A percentile compares a stretch with the other conserved stretches of the same genome.
Evolutionary conservation across 2,113 vertebrate species (phyloP).

Genomic region (Cyprinodon tularosa): DNA sequence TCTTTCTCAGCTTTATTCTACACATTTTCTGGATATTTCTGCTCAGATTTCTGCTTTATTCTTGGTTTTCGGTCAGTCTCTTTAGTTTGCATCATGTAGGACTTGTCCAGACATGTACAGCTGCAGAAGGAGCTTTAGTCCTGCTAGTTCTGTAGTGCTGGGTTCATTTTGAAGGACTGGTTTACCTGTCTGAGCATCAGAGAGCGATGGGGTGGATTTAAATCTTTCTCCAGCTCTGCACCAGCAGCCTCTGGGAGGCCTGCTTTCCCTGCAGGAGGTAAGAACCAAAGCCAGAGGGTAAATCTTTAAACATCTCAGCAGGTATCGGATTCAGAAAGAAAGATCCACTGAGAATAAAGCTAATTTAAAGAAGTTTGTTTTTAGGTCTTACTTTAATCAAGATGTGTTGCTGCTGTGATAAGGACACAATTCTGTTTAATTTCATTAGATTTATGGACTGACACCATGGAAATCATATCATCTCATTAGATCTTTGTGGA

Average conservation of each 20-base stretch:
- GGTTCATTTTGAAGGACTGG: neutral
- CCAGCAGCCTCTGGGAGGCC: neutral
- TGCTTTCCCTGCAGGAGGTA: neutral
- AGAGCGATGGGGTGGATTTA: neutral
- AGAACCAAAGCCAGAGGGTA: neutral
- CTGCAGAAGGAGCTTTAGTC: constrained; percentile 23
- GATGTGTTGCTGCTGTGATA: neutral
- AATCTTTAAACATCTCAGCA: neutral
- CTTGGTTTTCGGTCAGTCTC: neutral
- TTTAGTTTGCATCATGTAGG: neutral
- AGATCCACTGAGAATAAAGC: too few relatives aligned
- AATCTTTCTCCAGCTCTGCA: neutral
- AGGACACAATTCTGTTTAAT: neutral
- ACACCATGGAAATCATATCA: neutral
- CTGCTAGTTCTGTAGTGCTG: neutral
- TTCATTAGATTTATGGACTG: neutral
- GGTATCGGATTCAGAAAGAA: too few relatives aligned
- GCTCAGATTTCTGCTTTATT: neutral
- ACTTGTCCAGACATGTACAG: constrained; percentile 42
- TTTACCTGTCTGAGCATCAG: too few relatives aligned
- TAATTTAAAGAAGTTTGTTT: too few relatives aligned
- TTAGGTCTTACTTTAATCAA: too few relatives aligned
- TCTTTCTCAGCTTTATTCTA: neutral
- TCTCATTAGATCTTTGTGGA: neutral
- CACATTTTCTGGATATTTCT: neutral